phyloP scores from a whole-genome alignment of 2,113 vertebrate species.

The Gymnogyps californianus region DNA sequence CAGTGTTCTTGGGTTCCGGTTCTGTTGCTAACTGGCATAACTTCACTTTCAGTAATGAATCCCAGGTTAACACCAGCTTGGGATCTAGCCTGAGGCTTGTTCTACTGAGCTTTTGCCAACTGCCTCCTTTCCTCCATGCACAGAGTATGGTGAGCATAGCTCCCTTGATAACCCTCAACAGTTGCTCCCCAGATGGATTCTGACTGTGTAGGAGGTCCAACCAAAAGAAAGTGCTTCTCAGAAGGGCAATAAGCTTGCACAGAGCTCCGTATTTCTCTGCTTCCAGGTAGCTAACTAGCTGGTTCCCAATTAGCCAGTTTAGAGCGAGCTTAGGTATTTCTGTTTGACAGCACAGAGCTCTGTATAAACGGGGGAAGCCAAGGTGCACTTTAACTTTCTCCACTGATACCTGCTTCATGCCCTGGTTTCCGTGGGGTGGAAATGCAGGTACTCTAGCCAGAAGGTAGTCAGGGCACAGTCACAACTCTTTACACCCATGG shows the following conservation, averaged over 20 bases:
- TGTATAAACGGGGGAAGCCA: neutral
- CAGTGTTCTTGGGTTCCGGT: neutral
- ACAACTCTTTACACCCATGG: neutral
- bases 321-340: neutral
- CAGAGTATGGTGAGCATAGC: neutral
- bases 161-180: neutral
- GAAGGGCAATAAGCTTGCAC: neutral
- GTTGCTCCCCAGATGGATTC: neutral
- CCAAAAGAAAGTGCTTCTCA: neutral
- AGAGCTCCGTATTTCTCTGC: neutral
- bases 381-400: neutral
- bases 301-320: neutral
- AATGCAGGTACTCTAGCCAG: neutral
- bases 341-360: neutral
- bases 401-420: neutral
- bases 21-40: neutral
- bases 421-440: neutral
- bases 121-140: neutral
- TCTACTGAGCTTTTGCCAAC: neutral
- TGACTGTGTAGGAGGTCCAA: neutral
- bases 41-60: neutral
- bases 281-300: neutral
- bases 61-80: neutral
- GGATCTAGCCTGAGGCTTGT: neutral
- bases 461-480: neutral